Evolutionary conservation across 2,797 vertebrate genomes (phyloP), one percentile per base, ranked within the genome.

Genomic region (Tenualosa thibaudeaui): DNA sequence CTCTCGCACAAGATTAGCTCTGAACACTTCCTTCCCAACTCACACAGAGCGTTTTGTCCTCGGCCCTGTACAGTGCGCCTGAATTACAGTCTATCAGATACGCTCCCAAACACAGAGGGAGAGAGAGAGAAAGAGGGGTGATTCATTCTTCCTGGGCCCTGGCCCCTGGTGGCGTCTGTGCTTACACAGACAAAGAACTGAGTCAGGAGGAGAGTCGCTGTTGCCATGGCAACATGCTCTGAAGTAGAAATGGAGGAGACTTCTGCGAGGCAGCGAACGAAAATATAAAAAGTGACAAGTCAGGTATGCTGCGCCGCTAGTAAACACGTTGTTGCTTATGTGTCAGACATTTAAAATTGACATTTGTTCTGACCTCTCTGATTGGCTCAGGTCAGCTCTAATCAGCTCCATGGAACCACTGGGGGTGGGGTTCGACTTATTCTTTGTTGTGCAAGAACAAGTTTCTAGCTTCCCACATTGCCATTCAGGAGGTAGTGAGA

Each of bases 11-110:
- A 81, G 84, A 87, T 62, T 49, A 85, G 54, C 58, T 85, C 81
- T 85, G 86, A 82, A 86, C 84, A 85, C 86, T 84, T 82, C 81
- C 86, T 86, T 89, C 82, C 68, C 68, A 22, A 19, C 84, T 88
- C 56, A 84, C 82, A 87, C 71, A 85, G 91, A 85, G 81, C 81
- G 62, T 86, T 87, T 86, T 90, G 88, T 90, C 62, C 86, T 40
- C 43, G 37, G 89, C 84, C 24, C 24, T 78, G 75, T 85, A 89
- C 68, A 90, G 85, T 90, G 86, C 60, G 84, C 81, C 84, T 82
- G 50, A 84, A 58, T 88, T 85, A 85, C 86, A 87, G 83, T 86
- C 84, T 88, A 88, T 90, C 88, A 86, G 82, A 87, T 85, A 46
- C 54, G 87, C 83, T 54, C 19, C 31, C 46, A 65, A 86, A 53